Percentiles rank a stretch among this genome's conserved stretches.
Evolutionary conservation across 2,797 vertebrate genomes (phyloP).

Genomic region (Silurus lanzhouensis): DNA sequence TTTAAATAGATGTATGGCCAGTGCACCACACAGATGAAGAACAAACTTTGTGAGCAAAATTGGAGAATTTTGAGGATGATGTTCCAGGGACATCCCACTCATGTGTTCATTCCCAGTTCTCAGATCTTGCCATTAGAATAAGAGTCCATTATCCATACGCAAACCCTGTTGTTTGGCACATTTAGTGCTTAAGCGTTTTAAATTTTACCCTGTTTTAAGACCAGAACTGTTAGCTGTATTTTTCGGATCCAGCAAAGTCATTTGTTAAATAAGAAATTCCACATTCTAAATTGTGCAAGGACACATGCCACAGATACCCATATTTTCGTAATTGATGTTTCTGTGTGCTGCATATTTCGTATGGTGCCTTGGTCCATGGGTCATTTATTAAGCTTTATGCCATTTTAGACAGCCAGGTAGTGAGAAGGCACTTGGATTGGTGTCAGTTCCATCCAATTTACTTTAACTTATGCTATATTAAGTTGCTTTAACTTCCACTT

Average conservation of each 20-base stretch:
- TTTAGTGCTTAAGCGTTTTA: background rate
- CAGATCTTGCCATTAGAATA: background rate
- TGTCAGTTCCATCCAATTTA: background rate
- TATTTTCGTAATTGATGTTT: constrained; percentile 23
- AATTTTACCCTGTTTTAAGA: background rate
- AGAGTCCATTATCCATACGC: background rate
- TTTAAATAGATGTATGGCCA: background rate
- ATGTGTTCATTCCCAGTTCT: background rate
- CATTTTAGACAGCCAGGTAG: background rate
- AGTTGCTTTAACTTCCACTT: background rate
- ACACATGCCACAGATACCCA: background rate
- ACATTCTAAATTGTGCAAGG: background rate
- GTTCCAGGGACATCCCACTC: background rate
- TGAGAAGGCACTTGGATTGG: background rate
- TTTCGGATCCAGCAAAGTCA: background rate
- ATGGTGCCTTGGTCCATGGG: constrained; percentile 30
- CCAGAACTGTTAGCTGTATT: background rate
- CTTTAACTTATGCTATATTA: background rate
- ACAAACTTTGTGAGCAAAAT: background rate
- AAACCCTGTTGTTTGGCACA: background rate
- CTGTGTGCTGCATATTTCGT: constrained; percentile 30
- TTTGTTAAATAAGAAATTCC: background rate
- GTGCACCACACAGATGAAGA: background rate
- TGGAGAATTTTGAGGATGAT: background rate
- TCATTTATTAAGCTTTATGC: constrained; percentile 18